Evolutionary conservation across 2,113 vertebrate genomes (phyloP).

Genomic region (Danio rerio): GRCz12tu NC_133178.1:19040001-19040500

Average conservation of each 20-base stretch:
- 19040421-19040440: conserved; percentile 8
- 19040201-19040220: conserved; percentile 72
- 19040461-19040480: conserved; percentile 25
- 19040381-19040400: conserved; percentile 47
- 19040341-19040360: conserved; percentile 21
- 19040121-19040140: conserved; percentile 31
- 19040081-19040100: background rate
- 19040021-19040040: conserved; percentile 11
- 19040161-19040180: conserved; percentile 68
- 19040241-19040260: conserved; percentile 65
- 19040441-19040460: conserved; percentile 28
- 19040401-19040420: conserved; percentile 39
- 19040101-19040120: conserved; percentile 20
- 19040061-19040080: background rate
- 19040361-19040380: conserved; percentile 46
- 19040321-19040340: conserved; percentile 22
- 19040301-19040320: conserved; percentile 41
- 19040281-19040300: conserved; percentile 51
- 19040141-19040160: conserved; percentile 75
- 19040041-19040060: conserved; percentile 4
- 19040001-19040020: conserved; percentile 4
- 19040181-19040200: conserved; percentile 73
- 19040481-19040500: conserved; percentile 7
- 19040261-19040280: conserved; percentile 59
- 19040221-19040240: conserved; percentile 54